These are phyloP conservation scores for Archips xylosteana DNA, from an alignment of 2,888 invertebrate genomes.

Conservation along the genomic window DNA sequence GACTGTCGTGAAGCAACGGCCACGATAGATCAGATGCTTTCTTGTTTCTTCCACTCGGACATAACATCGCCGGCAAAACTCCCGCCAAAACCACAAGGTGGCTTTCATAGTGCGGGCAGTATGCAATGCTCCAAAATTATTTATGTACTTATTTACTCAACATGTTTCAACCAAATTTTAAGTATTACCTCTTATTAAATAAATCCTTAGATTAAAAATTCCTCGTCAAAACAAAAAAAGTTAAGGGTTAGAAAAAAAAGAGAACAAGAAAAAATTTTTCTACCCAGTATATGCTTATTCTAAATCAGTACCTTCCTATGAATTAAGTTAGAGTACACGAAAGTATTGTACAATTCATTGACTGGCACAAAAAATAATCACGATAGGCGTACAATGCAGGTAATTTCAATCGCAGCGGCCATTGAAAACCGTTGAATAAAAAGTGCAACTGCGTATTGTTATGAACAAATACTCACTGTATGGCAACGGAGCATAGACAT, in stretches of 20 bases:
- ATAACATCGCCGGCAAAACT: conserved; percentile 54
- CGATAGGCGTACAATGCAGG: conserved; percentile 29
- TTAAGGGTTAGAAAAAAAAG: background rate
- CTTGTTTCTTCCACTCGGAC: conserved; percentile 58
- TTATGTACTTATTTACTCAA: no score
- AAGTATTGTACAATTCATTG: conserved; percentile 29
- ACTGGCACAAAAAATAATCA: conserved; percentile 37
- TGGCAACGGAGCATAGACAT: conserved; percentile 91
- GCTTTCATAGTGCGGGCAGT: background rate
- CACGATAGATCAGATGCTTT: conserved; percentile 66
- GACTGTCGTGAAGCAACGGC: conserved; percentile 62
- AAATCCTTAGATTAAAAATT: no score
- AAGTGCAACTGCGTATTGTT: conserved; percentile 38
- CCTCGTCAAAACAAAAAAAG: no score
- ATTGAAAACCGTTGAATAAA: conserved; percentile 34
- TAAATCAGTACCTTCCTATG: background rate
- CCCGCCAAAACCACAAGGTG: conserved; percentile 61
- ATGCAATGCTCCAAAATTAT: background rate
- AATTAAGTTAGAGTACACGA: conserved; percentile 22
- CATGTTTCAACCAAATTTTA: no score
- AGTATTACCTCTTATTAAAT: no score
- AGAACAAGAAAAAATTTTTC: background rate
- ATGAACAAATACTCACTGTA: conserved; percentile 88
- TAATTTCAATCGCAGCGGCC: conserved; percentile 20
- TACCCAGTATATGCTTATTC: conserved; percentile 2